Base-by-base conservation (phyloP, 2,888 invertebrate genomes). In the Caenorhabditis parvicauda region DNA sequence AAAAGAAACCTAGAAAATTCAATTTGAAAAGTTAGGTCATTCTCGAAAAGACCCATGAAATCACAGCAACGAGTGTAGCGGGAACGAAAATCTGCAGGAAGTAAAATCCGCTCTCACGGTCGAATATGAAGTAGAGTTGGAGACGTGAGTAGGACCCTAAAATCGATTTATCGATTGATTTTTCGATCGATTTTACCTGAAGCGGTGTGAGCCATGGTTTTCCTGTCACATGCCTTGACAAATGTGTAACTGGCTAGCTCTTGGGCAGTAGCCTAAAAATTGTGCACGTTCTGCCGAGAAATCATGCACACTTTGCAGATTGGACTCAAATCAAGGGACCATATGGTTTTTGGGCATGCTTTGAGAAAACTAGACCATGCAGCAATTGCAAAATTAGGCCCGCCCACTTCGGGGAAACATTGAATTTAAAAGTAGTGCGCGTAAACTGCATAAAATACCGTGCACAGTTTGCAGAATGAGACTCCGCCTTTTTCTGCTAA, bases 81-180 rank as follows among this genome's bases (percentile, higher is more conserved):
- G 93, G 93, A 86, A 93, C 92, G 87, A 93, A 93, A 86, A 93
- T 93, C 87, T 93, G 93, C 85, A 93, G 92, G 83, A 93, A 87
- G 87, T 93, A 93, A 87, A 93, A 93, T 83, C 93, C 93, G 91
- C 92, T 92, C 82, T 92, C 92, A 78, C 93, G 89, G 80, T 92
- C 92, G 86, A 93, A 92, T 85, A 92, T 91, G 84, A 93, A 92
- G 86, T 91, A 91, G 86, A 92, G 92, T 80, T 91, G 90, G 87
- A 94, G 86, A 82, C 93, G 89, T 82, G 92, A 92, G 86, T 93
- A 94, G 86, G 92, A 92, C 87, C 93, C 93, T 83, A 72, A 29
- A 76, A 66, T 17, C 17, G 43, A 24, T 19, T 14, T 25, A 3
- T 14, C n/a, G 22, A 7, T 25, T 17, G n/a, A 41, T 27, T 25